Base-by-base conservation (phyloP, 2,888 invertebrate genomes). In the Philonicus albiceps region DNA sequence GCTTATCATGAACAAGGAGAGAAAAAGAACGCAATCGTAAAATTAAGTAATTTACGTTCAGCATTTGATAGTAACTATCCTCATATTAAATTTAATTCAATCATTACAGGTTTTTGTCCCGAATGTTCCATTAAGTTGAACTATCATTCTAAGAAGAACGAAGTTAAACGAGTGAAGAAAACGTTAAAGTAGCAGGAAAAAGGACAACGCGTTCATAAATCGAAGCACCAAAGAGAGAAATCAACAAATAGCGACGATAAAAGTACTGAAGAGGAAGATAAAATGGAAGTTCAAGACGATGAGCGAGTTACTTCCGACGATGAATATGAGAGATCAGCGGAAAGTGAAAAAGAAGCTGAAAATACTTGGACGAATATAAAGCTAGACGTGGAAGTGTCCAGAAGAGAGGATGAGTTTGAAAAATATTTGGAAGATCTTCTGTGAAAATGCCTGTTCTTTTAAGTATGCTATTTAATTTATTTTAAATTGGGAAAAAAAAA, bases 21-120 rank as follows among this genome's bases (percentile, higher is more conserved):
- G 89, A 97, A 96, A 91, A 98, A 97, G 91, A 99, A 98, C 93
- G 98, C 98, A 4, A 93, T 99, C 5, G 97, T 99, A 0, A 99
- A 99, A 94, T 93, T 99, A 88, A 94, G 98, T 96, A 94, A 95
- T n/a, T 49, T 1, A 49, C 0, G 49, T 93, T 87, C 80, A 11
- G 37, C n/a, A 76, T 73, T 37, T 76, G 11, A 34, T n/a, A 34
- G 19, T n/a, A 40, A 40, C 3, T 76, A 7, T 49, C 19, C 37
- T 37, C 31, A 19, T 1, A 31, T 19, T 22, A 53, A 43, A 37
- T 16, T 37, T 19, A 19, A 64, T 64, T 55, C 8, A 8, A 55
- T 55, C 8, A 55, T 92, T 93, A 72, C 90, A 97, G 97, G 98
- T 89, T 93, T 99, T 31, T 99, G 99, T 91, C 95, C 95, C 2